Evolutionary conservation across 2,797 vertebrate species (phyloP).

Genomic region (Arctocebus calabarensis): DNA sequence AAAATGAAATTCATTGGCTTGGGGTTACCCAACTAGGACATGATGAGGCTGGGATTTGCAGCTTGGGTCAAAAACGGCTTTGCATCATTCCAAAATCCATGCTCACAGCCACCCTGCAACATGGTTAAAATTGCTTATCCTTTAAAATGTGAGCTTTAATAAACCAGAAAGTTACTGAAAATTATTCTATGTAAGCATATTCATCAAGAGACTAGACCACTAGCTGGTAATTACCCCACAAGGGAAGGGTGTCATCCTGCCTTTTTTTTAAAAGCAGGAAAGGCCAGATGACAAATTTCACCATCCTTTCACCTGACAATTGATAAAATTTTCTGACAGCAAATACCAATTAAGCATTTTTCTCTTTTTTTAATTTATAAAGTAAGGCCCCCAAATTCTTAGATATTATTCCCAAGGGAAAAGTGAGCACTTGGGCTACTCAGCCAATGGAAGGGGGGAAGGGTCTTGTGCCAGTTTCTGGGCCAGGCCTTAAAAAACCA

Average conservation of each 20-base stretch:
- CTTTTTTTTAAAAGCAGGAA: not conserved
- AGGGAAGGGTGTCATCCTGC: not conserved
- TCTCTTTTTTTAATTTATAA: not conserved
- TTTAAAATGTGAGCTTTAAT: not conserved
- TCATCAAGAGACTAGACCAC: not conserved
- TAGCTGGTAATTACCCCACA: not conserved
- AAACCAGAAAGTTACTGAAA: not conserved
- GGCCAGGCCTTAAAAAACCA: not conserved
- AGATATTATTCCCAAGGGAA: not conserved
- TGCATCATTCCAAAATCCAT: not conserved
- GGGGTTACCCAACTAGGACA: not conserved
- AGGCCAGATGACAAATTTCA: not conserved
- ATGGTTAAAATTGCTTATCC: not conserved
- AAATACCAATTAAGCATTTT: not conserved
- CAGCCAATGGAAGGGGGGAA: not conserved
- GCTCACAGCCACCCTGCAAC: not conserved
- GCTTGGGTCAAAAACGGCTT: not conserved
- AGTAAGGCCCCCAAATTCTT: not conserved
- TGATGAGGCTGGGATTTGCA: not conserved
- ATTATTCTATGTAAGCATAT: not conserved
- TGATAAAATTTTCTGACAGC: not conserved
- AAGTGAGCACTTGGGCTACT: not conserved
- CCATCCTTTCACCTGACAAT: not conserved
- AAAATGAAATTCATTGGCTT: conserved; percentile 8
- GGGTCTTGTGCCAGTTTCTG: not conserved